phyloP scores from a whole-genome alignment of 2,113 vertebrate species.

The Strix uralensis region DNA sequence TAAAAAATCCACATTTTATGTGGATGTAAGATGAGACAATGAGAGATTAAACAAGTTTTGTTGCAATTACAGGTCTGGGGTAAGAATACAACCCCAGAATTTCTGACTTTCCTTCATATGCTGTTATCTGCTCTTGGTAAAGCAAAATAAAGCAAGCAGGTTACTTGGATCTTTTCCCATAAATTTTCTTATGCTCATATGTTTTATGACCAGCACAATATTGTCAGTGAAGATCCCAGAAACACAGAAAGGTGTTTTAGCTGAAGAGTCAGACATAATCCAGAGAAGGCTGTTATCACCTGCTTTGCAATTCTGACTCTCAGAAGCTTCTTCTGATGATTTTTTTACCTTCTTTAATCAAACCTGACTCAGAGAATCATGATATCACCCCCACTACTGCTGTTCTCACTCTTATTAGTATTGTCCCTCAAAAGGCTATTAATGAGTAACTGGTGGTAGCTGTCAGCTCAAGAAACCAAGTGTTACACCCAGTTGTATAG shows the following conservation, averaged over 20 bases:
- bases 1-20: neutral
- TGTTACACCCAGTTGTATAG: neutral
- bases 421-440: neutral
- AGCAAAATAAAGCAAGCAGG: neutral
- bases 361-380: constrained; percentile 38
- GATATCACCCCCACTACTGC: neutral
- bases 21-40: neutral
- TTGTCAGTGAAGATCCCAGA: neutral
- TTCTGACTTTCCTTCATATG: neutral
- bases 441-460: neutral
- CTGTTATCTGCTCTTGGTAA: neutral
- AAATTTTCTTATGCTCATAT: neutral
- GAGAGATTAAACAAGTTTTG: neutral
- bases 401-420: neutral
- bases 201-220: neutral
- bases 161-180: neutral
- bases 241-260: neutral
- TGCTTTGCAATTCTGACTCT: constrained; percentile 14
- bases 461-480: neutral
- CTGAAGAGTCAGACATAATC: neutral
- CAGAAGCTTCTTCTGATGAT: neutral
- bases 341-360: constrained; percentile 45
- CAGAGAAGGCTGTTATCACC: neutral
- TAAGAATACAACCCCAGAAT: neutral
- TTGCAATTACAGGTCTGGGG: neutral